Evolutionary conservation across 2,888 invertebrate genomes (phyloP).

Genomic region (Timandra comae): DNA sequence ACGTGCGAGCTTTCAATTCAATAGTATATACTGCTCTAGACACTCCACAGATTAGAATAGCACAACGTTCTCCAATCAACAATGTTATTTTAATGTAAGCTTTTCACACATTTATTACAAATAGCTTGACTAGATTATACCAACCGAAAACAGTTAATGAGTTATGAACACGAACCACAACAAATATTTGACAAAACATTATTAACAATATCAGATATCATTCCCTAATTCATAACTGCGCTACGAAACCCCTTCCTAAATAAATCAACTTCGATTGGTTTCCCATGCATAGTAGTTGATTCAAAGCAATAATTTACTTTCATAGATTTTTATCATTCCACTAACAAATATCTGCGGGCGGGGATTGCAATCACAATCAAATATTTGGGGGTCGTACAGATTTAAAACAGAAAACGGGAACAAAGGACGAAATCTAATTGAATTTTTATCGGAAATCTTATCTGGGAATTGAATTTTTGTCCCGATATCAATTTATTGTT

Average conservation of each 20-base stretch:
- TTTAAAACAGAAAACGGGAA: conserved; percentile 59
- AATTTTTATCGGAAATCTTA: conserved; percentile 25
- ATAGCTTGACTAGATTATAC: too few relatives aligned
- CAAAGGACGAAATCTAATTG: conserved; percentile 32
- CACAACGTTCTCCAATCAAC: too few relatives aligned
- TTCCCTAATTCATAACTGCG: too few relatives aligned
- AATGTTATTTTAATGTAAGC: too few relatives aligned
- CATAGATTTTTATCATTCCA: conserved; percentile 46
- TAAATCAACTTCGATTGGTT: conserved; percentile 38
- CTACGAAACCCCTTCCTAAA: conserved; percentile 22
- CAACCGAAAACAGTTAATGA: too few relatives aligned
- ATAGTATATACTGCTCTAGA: too few relatives aligned
- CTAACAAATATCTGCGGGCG: conserved; percentile 40
- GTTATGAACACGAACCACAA: too few relatives aligned
- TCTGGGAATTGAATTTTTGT: conserved; percentile 13
- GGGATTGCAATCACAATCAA: conserved; percentile 29
- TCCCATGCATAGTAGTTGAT: conserved; percentile 22
- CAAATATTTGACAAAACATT: too few relatives aligned
- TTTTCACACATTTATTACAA: too few relatives aligned
- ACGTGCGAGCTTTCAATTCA: too few relatives aligned
- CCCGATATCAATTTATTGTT: too few relatives aligned
- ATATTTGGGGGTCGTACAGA: conserved; percentile 47
- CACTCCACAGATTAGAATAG: neutral
- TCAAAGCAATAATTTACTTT: conserved; percentile 36
- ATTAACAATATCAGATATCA: too few relatives aligned